These are phyloP conservation scores for Solenodon paradoxus DNA, from an alignment of 2,113 vertebrate genomes.

Conservation along the genomic window DNA sequence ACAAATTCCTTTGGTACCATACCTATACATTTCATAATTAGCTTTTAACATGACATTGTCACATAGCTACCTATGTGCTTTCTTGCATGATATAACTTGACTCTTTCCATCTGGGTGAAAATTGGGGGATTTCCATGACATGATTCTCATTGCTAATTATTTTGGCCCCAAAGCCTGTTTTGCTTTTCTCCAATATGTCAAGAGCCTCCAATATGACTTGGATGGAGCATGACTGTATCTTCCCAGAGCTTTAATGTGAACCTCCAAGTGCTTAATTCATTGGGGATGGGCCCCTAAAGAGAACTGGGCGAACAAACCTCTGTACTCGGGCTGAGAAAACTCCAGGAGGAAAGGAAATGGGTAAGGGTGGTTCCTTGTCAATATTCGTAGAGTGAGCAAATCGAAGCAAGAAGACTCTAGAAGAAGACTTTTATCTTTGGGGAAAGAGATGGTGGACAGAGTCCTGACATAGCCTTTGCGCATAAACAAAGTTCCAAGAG, in stretches of 20 bases:
- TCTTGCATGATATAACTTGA: background rate
- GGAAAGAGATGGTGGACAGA: background rate
- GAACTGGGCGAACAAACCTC: background rate
- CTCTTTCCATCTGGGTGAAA: background rate
- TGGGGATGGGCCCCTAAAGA: background rate
- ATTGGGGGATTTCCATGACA: background rate
- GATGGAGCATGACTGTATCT: background rate
- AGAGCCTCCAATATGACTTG: background rate
- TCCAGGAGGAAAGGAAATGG: fast-evolving
- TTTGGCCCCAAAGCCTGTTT: background rate
- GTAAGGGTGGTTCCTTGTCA: background rate
- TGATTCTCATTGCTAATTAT: background rate
- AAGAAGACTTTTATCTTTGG: background rate
- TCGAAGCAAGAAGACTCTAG: background rate
- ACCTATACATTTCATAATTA: background rate
- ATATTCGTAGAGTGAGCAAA: too few species aligned
- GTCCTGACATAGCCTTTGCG: background rate
- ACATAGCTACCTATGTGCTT: background rate
- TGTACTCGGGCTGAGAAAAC: fast-evolving
- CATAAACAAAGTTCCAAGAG: too few species aligned
- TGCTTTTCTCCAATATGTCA: background rate
- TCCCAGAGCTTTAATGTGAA: background rate
- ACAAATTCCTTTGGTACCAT: background rate
- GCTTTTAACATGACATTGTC: background rate
- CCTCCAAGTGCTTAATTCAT: background rate